phyloP scores from a whole-genome alignment of 2,797 vertebrate genomes.

The Scolopax bukidnonensis region DNA sequence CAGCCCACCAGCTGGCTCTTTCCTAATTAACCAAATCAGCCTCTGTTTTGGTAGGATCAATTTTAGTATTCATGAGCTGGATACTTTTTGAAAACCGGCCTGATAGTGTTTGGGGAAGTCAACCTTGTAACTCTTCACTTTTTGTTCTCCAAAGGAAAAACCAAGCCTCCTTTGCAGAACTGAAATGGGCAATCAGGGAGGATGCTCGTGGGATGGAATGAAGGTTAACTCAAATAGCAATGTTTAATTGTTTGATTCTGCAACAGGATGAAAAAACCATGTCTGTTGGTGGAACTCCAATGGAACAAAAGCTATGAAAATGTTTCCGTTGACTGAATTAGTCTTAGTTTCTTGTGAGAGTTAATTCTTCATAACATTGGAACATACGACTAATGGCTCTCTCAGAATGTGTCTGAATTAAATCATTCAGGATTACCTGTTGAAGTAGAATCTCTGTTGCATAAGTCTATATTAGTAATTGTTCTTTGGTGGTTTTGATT shows the following conservation, averaged over 20 bases:
- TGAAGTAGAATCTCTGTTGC: slow-evolving; percentile 27
- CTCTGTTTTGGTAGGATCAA: neutral
- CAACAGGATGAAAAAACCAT: neutral
- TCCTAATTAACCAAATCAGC: neutral
- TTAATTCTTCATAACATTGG: neutral
- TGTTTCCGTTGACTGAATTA: neutral
- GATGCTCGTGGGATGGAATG: neutral
- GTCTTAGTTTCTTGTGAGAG: slow-evolving; percentile 8
- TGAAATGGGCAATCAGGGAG: neutral
- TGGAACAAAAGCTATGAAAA: neutral
- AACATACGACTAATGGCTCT: neutral
- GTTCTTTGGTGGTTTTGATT: slow-evolving; percentile 6
- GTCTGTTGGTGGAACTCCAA: neutral
- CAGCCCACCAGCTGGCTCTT: neutral
- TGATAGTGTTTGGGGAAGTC: neutral
- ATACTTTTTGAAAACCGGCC: neutral
- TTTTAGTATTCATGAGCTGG: neutral
- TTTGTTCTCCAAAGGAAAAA: neutral
- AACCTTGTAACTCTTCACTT: neutral
- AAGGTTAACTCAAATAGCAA: neutral
- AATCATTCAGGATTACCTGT: neutral
- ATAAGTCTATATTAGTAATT: slow-evolving; percentile 36
- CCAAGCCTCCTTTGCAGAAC: neutral
- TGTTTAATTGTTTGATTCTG: neutral
- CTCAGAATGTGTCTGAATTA: neutral